phyloP scores from a whole-genome alignment of 2,888 invertebrate genomes.

The Bombyx huttoni region DNA sequence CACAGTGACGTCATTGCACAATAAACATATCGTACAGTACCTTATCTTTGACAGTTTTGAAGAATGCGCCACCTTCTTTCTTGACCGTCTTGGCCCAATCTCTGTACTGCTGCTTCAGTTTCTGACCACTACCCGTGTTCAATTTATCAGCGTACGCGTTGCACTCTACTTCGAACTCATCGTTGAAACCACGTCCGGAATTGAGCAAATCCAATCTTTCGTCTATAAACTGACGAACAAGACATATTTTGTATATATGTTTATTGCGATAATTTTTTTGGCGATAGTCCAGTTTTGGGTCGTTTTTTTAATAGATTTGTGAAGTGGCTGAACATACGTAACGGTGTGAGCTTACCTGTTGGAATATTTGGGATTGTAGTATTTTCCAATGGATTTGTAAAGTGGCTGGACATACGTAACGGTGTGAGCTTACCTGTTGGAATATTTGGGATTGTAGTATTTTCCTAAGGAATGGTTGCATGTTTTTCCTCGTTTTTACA shows the following conservation, averaged over 20 bases:
- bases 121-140: slow-evolving; percentile 62
- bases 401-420: too few species aligned
- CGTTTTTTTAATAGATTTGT: too few species aligned
- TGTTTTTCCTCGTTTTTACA: slow-evolving; percentile 87
- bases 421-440: slow-evolving; percentile 88
- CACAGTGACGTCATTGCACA: not conserved
- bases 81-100: slow-evolving; percentile 87
- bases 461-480: slow-evolving; percentile 91
- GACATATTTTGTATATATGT: not conserved
- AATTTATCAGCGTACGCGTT: slow-evolving; percentile 69
- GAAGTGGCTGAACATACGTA: too few species aligned
- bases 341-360: slow-evolving; percentile 88
- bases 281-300: too few species aligned
- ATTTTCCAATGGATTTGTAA: too few species aligned
- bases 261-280: too few species aligned
- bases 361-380: slow-evolving; percentile 94
- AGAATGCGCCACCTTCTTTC: slow-evolving; percentile 86
- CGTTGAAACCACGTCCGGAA: slow-evolving; percentile 92
- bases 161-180: slow-evolving; percentile 94
- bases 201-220: slow-evolving; percentile 93
- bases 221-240: slow-evolving; percentile 84
- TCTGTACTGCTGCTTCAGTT: slow-evolving; percentile 59
- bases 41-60: slow-evolving; percentile 91
- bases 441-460: slow-evolving; percentile 96
- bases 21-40: slow-evolving; percentile 44